A percentile compares a stretch with the other conserved stretches of the same genome.
Conservation (phyloP, 2,113 vertebrate species). For the Plecotus auritus region DNA sequence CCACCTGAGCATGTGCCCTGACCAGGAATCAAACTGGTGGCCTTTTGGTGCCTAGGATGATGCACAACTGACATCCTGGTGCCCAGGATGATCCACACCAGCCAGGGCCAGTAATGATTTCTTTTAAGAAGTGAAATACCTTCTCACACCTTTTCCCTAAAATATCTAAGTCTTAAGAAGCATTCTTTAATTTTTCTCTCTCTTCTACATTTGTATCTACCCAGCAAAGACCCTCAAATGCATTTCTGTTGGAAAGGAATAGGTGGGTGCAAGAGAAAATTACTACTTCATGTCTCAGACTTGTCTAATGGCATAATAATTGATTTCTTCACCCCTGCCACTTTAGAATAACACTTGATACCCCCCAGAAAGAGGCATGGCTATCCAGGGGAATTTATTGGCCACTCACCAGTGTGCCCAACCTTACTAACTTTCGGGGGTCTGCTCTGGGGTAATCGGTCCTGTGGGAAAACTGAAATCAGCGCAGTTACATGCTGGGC, state of each 20-base stretch:
- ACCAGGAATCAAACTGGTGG: no score
- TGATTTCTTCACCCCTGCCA: slow-evolving; percentile 48
- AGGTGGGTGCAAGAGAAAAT: neutral
- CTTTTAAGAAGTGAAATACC: neutral
- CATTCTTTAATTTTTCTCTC: neutral
- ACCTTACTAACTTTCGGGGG: neutral
- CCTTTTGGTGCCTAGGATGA: no score
- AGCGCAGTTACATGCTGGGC: neutral
- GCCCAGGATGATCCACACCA: no score
- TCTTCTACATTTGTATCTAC: neutral
- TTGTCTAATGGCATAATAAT: slow-evolving; percentile 45
- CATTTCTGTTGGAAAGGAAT: slow-evolving; percentile 46
- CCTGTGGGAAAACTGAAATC: neutral
- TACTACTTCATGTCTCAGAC: neutral
- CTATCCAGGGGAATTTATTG: neutral
- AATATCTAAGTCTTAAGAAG: neutral
- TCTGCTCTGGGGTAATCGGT: neutral
- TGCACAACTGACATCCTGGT: no score
- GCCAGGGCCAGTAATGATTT: neutral
- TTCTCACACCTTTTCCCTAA: neutral
- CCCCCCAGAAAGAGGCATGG: neutral
- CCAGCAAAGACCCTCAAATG: neutral
- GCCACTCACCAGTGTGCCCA: rapidly evolving
- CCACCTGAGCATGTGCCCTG: no score
- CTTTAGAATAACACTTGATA: neutral